Base-by-base conservation (phyloP, 2,888 invertebrate genomes). In the Nemotelus nigrinus region DNA sequence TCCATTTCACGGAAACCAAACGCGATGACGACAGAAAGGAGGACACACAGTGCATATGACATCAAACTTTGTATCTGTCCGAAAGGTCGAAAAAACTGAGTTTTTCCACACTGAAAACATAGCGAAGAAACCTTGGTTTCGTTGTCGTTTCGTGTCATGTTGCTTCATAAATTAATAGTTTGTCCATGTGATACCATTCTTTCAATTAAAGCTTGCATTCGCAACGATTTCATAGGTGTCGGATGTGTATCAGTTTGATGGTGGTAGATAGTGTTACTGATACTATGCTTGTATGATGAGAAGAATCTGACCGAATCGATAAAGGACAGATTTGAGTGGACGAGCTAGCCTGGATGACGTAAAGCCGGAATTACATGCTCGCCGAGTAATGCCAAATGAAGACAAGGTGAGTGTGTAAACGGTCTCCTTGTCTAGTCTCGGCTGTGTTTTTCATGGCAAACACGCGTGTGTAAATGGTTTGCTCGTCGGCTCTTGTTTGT, bases 141-240 rank as follows among this genome's bases (percentile, higher is more conserved):
- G 63, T 5, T 43, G 63, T 43, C 39, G 41, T 7, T 65, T 47
- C 65, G 47, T 65, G 44, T 53, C 50, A 58, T 58, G 60, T 72
- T 72, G 55, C 25, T 57, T 74, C 44, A 60, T 74, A 74, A 74
- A 74, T 74, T 74, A 74, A 74, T 74, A 48, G 72, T 47, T 74
- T 74, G 60, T 74, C 58, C 72, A 74, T 60, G 72, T 74, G 72
- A 74, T 74, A 74, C 72, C 39, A 58, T 58, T 74, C 72, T 74
- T 74, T 74, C 72, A 60, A 74, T 74, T 74, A 60, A 74, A 74
- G 60, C 71, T 25, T 71, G 55, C 71, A 71, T 55, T 65, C 43
- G 43, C 55, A 55, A 44, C 57, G 57, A 70, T 57, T 55, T 53
- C 70, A 70, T 2, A 25, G 25, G 0, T 25, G 1, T 25, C 25